These are phyloP conservation scores for Drosophila sordidula DNA, from an alignment of 2,888 invertebrate genomes.

Conservation along the genomic window DNA sequence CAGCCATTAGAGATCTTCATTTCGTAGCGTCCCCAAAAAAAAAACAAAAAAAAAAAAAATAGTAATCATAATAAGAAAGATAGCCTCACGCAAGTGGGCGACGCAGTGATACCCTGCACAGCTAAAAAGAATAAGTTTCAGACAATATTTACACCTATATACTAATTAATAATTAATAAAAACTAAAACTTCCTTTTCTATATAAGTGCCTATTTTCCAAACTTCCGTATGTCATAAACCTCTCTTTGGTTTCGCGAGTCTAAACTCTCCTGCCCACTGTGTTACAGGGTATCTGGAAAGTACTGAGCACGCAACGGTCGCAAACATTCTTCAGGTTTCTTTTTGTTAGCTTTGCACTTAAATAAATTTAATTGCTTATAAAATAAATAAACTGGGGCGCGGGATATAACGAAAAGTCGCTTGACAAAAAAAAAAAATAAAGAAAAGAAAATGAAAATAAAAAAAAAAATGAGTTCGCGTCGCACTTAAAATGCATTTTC, in stretches of 20 bases:
- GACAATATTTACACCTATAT: too few relatives aligned
- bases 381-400: slow-evolving; percentile 69
- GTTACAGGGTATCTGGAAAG: slow-evolving; percentile 7
- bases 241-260: too few relatives aligned
- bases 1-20: slow-evolving; percentile 77
- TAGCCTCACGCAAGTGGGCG: not conserved
- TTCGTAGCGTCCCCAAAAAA: slow-evolving; percentile 44
- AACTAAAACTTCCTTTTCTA: too few relatives aligned
- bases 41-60: slow-evolving; percentile 23
- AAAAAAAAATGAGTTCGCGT: slow-evolving; percentile 9
- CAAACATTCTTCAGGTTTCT: slow-evolving; percentile 7
- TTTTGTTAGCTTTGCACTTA: slow-evolving; percentile 78
- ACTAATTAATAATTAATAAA: too few relatives aligned
- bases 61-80: not conserved
- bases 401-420: not conserved
- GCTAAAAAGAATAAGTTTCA: too few relatives aligned
- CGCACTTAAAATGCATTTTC: slow-evolving; percentile 29
- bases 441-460: not conserved
- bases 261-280: too few relatives aligned
- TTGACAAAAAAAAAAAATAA: slow-evolving; percentile 13
- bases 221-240: too few relatives aligned
- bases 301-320: not conserved
- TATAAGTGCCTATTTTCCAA: too few relatives aligned
- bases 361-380: slow-evolving; percentile 79
- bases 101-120: slow-evolving; percentile 14